These are phyloP conservation scores for Malthinus seriepunctatus DNA, from an alignment of 2,888 invertebrate species.

Conservation along the genomic window DNA sequence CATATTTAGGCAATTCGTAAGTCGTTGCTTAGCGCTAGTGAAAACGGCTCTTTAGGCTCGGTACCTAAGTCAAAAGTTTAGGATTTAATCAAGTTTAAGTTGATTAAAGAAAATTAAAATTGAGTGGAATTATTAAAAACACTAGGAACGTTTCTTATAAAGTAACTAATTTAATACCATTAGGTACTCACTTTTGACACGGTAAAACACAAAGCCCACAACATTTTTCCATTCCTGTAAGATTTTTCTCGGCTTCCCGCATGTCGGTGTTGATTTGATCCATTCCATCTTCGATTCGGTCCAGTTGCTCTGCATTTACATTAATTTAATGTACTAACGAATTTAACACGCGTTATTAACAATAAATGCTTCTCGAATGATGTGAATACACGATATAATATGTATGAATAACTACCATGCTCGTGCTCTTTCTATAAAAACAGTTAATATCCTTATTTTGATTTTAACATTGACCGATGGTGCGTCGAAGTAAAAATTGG, in stretches of 20 bases:
- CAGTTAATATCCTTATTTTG: constrained; percentile 3
- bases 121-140: too few relatives aligned
- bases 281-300: constrained; percentile 99
- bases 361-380: constrained; percentile 13
- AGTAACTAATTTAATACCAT: background rate
- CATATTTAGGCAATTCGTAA: too few relatives aligned
- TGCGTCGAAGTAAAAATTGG: background rate
- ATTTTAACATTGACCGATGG: background rate
- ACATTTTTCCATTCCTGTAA: constrained; percentile 99
- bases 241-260: constrained; percentile 99
- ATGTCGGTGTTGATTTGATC: constrained; percentile 99
- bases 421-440: constrained; percentile 22
- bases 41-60: too few relatives aligned
- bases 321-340: constrained; percentile 7
- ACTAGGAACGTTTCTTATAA: too few relatives aligned
- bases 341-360: background rate
- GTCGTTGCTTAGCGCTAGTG: too few relatives aligned
- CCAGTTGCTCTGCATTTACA: constrained; percentile 88
- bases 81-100: too few relatives aligned
- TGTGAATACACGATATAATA: constrained; percentile 17
- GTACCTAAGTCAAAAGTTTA: too few relatives aligned
- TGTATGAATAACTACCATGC: constrained; percentile 22
- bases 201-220: constrained; percentile 98
- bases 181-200: constrained; percentile 87
- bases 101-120: too few relatives aligned